These are phyloP conservation scores for Dendrolimus kikuchii DNA, from an alignment of 1,140 invertebrate genomes.

Conservation along the genomic window DNA sequence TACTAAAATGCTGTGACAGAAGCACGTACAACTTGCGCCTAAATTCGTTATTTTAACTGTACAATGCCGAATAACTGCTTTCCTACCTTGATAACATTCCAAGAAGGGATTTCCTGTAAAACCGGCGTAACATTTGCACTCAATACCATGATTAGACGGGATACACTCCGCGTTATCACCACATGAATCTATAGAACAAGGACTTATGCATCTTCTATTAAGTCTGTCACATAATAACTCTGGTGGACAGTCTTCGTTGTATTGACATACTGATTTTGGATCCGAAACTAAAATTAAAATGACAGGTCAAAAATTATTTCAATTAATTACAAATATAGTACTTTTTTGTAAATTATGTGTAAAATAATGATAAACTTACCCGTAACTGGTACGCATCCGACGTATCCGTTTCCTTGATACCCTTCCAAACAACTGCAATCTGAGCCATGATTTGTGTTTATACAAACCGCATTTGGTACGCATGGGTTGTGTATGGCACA, in stretches of 20 bases:
- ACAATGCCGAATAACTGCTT: too few species aligned
- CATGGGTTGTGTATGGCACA: conserved; percentile 88
- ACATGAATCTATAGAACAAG: conserved; percentile 86
- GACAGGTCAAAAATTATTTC: conserved; percentile 1
- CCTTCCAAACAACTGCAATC: conserved; percentile 89
- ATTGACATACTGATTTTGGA: conserved; percentile 84
- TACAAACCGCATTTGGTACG: conserved; percentile 86
- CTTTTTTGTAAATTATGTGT: too few species aligned
- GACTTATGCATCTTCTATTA: conserved; percentile 87
- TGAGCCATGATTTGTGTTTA: conserved; percentile 89
- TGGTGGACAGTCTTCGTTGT: conserved; percentile 91
- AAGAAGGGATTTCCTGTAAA: conserved; percentile 86
- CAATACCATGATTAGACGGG: conserved; percentile 82
- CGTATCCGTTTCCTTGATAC: conserved; percentile 88
- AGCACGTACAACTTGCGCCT: too few species aligned
- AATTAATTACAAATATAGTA: neutral
- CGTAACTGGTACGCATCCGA: conserved; percentile 84
- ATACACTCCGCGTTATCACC: conserved; percentile 88
- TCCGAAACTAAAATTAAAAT: conserved; percentile 73
- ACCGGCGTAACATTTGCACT: conserved; percentile 84
- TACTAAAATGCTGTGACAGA: too few species aligned
- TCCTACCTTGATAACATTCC: conserved; percentile 76
- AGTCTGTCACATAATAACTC: conserved; percentile 86
- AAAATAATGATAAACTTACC: neutral
- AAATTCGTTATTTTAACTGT: too few species aligned